A percentile compares a stretch with the other conserved stretches of the same genome.
Evolutionary conservation across 37 sponge, comb jelly and placozoan species (phyloP).

Genomic region (Ephydatia muelleri): DNA sequence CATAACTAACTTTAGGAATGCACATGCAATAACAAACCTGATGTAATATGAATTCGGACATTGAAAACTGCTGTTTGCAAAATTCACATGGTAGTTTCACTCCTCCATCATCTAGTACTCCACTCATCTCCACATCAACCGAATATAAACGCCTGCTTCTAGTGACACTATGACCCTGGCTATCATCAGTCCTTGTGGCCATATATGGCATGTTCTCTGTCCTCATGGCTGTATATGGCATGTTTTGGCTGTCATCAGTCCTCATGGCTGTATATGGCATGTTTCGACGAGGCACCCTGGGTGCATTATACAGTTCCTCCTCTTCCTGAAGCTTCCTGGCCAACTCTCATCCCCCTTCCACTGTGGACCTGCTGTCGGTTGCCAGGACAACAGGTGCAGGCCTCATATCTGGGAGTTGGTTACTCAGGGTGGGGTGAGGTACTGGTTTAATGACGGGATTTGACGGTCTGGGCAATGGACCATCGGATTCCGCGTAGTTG

Average conservation of each 20-base stretch:
- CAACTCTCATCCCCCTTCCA: not conserved
- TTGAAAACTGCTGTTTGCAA: slow-evolving; percentile 20
- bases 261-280: not conserved
- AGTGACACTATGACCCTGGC: not conserved
- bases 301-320: not conserved
- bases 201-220: too few species aligned
- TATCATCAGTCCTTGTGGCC: too few species aligned
- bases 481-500: not conserved
- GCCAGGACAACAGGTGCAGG: not conserved
- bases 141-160: not conserved
- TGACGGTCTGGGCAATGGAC: not conserved
- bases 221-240: too few species aligned
- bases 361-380: not conserved
- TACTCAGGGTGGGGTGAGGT: not conserved
- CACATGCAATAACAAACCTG: slow-evolving; percentile 20
- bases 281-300: not conserved
- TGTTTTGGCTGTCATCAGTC: not conserved
- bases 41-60: slow-evolving; percentile 32
- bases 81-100: slow-evolving; percentile 41
- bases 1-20: too few species aligned
- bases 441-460: not conserved
- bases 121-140: not conserved
- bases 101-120: not conserved
- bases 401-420: not conserved
- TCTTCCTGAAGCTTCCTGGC: slow-evolving; percentile 19